A percentile compares a stretch with the other conserved stretches of the same genome.
These are phyloP conservation scores for Orientallactaga sibirica DNA, from an alignment of 2,797 vertebrate genomes.

Conservation along the genomic window DNA sequence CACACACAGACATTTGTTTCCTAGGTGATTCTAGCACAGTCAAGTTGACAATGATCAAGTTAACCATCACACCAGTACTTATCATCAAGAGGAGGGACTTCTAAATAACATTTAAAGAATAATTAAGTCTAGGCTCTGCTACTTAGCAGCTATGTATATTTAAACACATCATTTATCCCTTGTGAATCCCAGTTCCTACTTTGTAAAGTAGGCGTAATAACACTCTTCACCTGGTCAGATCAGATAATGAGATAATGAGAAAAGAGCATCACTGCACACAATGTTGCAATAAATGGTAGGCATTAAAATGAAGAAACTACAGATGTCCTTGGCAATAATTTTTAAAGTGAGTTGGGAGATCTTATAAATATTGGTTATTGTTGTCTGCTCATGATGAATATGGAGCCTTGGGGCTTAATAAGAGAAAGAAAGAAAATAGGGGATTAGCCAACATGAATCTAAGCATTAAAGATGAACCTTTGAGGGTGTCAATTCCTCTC, in stretches of 20 bases:
- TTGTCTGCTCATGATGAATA: conserved; percentile 4
- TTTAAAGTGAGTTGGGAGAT: conserved; percentile 4
- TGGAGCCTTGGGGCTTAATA: neutral
- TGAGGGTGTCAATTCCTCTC: neutral
- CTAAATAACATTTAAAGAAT: neutral
- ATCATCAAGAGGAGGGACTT: neutral
- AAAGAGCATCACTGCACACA: neutral
- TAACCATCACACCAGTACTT: neutral
- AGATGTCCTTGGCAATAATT: neutral
- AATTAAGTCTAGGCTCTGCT: conserved; percentile 1
- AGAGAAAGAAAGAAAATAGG: neutral
- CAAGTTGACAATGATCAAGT: no score
- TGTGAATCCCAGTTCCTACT: neutral
- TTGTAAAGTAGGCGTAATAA: neutral
- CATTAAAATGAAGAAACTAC: neutral
- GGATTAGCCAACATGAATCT: neutral
- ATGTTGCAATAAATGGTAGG: neutral
- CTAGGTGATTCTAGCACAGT: no score
- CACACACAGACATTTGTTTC: no score
- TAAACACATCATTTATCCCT: neutral
- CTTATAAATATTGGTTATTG: neutral
- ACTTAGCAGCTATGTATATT: neutral
- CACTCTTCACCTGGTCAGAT: neutral
- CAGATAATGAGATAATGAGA: neutral
- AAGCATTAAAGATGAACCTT: conserved; percentile 15